phyloP scores from a whole-genome alignment of 2,888 invertebrate species.

The Fragum sueziense region DNA sequence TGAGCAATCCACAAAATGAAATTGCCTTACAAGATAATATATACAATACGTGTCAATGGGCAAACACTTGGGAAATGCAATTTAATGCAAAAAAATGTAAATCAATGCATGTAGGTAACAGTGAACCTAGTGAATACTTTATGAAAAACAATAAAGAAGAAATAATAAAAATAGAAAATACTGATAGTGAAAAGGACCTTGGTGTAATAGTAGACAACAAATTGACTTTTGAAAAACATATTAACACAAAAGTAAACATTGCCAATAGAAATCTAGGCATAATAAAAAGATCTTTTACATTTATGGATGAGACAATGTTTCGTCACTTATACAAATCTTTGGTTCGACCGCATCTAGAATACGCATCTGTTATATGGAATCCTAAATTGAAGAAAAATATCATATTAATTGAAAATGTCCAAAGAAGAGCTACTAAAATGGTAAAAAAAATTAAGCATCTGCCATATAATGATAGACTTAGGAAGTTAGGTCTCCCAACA shows the following conservation, averaged over 20 bases:
- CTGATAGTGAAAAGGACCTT: not conserved
- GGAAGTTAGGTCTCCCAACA: not conserved
- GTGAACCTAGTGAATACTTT: not conserved
- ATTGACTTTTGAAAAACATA: not conserved
- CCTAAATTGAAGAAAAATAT: constrained; percentile 26
- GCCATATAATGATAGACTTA: not conserved
- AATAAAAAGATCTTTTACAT: constrained; percentile 25
- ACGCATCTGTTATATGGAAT: constrained; percentile 25
- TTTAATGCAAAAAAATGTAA: constrained; percentile 37
- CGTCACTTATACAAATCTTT: constrained; percentile 26
- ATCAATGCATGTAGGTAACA: not conserved
- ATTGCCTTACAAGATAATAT: constrained; percentile 2
- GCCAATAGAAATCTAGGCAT: constrained; percentile 28
- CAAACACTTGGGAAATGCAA: not conserved
- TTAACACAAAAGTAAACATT: constrained; percentile 12
- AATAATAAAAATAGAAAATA: not conserved
- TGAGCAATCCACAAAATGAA: not conserved
- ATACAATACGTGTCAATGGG: constrained; percentile 19
- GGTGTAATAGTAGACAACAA: constrained; percentile 2
- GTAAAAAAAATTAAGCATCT: constrained; percentile 9
- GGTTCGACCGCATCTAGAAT: constrained; percentile 30
- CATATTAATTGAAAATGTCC: constrained; percentile 24
- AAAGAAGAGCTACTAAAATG: constrained; percentile 30
- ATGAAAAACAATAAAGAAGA: not conserved
- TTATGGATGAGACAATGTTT: constrained; percentile 26